Conservation (phyloP, 2,797 vertebrate genomes). For the Prunella strophiata region DNA sequence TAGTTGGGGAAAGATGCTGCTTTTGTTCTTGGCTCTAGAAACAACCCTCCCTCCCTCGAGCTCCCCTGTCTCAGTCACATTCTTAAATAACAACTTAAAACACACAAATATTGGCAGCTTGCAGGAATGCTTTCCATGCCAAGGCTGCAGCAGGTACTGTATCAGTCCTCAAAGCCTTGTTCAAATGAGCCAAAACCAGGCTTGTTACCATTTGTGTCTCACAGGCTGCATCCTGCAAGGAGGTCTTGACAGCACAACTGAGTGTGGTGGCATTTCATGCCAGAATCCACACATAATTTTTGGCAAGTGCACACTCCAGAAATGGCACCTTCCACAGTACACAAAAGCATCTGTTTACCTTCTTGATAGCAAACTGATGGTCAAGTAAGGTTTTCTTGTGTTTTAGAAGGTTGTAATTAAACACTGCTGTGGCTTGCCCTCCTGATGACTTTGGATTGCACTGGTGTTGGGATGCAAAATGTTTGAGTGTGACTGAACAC, state of each 20-base stretch:
- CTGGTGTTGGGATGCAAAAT: not conserved
- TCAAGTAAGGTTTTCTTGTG: not conserved
- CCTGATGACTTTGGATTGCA: not conserved
- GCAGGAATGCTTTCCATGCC: not conserved
- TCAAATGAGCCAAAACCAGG: not conserved
- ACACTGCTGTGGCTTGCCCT: not conserved
- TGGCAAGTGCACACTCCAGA: slow-evolving; percentile 10
- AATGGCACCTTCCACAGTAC: slow-evolving; percentile 18
- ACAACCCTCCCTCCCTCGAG: not conserved
- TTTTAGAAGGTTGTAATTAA: slow-evolving; percentile 21
- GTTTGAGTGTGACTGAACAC: not conserved
- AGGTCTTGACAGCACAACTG: not conserved
- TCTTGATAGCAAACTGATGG: not conserved
- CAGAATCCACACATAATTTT: not conserved
- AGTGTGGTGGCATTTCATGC: not conserved
- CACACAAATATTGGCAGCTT: not conserved
- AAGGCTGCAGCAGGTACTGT: not conserved
- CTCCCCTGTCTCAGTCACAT: not conserved
- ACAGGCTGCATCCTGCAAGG: not conserved
- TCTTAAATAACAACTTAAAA: slow-evolving; percentile 38
- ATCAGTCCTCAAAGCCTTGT: not conserved
- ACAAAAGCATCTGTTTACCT: not conserved
- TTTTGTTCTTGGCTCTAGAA: slow-evolving; percentile 74
- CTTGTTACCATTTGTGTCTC: not conserved
- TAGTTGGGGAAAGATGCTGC: slow-evolving; percentile 29